Evolutionary conservation across 1,140 invertebrate species (phyloP).

Genomic region (Cotesia vestalis): DNA sequence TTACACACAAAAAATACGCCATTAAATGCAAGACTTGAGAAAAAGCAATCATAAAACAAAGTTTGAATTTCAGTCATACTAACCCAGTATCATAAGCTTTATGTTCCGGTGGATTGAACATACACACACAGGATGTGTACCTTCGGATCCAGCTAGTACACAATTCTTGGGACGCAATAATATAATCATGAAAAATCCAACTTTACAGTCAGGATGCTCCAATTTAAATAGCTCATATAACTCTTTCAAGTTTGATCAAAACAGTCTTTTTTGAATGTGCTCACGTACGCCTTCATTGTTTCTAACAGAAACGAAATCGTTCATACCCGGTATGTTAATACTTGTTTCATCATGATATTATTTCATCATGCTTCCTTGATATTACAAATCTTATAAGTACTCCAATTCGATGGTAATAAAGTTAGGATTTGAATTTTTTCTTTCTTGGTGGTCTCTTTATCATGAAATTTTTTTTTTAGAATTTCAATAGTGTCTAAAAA

Average conservation of each 20-base stretch:
- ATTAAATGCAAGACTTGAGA: neutral
- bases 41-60: conserved; percentile 1
- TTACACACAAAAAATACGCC: no score
- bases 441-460: neutral
- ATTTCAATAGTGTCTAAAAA: conserved; percentile 7
- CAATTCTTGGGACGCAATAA: conserved; percentile 30
- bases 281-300: no score
- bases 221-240: conserved; percentile 13
- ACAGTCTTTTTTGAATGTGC: no score
- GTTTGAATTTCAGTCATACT: conserved; percentile 7
- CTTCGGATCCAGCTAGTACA: conserved; percentile 17
- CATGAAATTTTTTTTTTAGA: conserved; percentile 14
- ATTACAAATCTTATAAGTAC: conserved; percentile 17
- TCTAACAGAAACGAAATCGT: no score
- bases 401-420: conserved; percentile 24
- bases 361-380: conserved; percentile 11
- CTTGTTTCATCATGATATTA: conserved; percentile 31
- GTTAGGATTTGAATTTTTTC: conserved; percentile 28
- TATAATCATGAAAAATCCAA: conserved; percentile 32
- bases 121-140: conserved; percentile 23
- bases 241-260: neutral
- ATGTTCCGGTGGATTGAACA: conserved; percentile 5
- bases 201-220: conserved; percentile 12
- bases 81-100: conserved; percentile 8
- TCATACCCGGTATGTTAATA: conserved; percentile 27